Conservation (phyloP, 2,113 vertebrate species). For the Lamprotornis superbus region DNA sequence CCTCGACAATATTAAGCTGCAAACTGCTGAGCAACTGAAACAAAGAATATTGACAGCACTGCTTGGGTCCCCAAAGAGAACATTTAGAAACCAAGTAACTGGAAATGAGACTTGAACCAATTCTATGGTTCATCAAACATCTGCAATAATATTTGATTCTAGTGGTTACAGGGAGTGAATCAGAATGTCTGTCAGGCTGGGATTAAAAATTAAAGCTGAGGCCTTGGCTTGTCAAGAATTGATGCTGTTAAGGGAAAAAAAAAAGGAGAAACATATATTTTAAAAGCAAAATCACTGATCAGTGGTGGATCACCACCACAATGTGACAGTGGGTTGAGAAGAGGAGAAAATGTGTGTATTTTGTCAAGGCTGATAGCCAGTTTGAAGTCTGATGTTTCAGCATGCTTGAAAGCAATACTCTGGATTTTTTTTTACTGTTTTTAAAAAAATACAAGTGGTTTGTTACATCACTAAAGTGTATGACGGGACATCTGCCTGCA, state of each 20-base stretch:
- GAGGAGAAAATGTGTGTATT: neutral
- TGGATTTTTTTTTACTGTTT: neutral
- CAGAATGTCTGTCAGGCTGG: slow-evolving; percentile 1
- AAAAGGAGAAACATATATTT: neutral
- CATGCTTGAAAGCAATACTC: neutral
- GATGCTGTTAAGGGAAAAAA: neutral
- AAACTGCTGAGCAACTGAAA: slow-evolving; percentile 52
- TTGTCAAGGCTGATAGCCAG: neutral
- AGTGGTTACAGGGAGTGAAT: slow-evolving; percentile 2
- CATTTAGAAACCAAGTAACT: slow-evolving; percentile 56
- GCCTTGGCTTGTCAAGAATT: neutral
- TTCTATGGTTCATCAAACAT: slow-evolving; percentile 52
- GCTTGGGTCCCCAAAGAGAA: slow-evolving; percentile 20
- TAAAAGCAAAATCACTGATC: neutral
- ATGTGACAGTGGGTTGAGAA: neutral
- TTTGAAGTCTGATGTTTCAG: neutral
- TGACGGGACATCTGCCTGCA: neutral
- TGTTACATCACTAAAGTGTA: neutral
- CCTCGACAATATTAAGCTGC: neutral
- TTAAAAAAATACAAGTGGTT: neutral
- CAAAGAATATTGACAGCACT: slow-evolving; percentile 47
- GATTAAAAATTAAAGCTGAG: slow-evolving; percentile 57
- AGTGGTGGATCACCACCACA: neutral
- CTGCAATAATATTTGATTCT: slow-evolving; percentile 42
- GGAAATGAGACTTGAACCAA: slow-evolving; percentile 41